These are phyloP conservation scores for Hartigia nigra DNA, from an alignment of 2,888 invertebrate genomes.

Conservation along the genomic window DNA sequence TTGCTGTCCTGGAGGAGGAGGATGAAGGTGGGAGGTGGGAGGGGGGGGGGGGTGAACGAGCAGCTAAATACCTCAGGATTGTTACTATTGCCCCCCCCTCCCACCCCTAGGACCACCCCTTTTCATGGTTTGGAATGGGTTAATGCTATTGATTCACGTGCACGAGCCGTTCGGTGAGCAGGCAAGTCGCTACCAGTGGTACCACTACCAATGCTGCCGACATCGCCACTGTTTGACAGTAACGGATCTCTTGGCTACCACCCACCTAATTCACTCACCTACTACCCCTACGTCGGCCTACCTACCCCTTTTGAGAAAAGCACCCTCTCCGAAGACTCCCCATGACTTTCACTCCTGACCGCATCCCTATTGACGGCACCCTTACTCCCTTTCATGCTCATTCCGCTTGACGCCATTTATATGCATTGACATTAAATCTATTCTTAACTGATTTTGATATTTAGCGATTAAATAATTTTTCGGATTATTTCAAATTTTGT, in stretches of 20 bases:
- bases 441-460: background rate
- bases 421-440: background rate
- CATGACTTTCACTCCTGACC: background rate
- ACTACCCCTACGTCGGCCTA: background rate
- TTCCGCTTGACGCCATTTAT: background rate
- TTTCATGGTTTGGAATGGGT: constrained; percentile 65
- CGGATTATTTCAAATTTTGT: background rate
- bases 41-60: constrained; percentile 46
- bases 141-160: constrained; percentile 67
- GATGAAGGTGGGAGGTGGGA: constrained; percentile 13
- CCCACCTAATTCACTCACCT: background rate
- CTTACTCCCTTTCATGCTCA: background rate
- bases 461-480: background rate
- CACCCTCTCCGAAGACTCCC: background rate
- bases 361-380: background rate
- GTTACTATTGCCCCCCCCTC: constrained; percentile 63
- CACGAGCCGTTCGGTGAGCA: constrained; percentile 48
- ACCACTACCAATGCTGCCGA: constrained; percentile 16
- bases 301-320: background rate
- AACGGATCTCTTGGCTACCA: constrained; percentile 51
- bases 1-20: constrained; percentile 42
- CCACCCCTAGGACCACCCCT: constrained; percentile 40
- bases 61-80: constrained; percentile 66
- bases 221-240: constrained; percentile 63
- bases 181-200: constrained; percentile 27